Percentiles rank a stretch among this genome's conserved stretches.
These are phyloP conservation scores for Zosterops lateralis DNA, from an alignment of 2,113 vertebrate genomes.

Conservation along the genomic window DNA sequence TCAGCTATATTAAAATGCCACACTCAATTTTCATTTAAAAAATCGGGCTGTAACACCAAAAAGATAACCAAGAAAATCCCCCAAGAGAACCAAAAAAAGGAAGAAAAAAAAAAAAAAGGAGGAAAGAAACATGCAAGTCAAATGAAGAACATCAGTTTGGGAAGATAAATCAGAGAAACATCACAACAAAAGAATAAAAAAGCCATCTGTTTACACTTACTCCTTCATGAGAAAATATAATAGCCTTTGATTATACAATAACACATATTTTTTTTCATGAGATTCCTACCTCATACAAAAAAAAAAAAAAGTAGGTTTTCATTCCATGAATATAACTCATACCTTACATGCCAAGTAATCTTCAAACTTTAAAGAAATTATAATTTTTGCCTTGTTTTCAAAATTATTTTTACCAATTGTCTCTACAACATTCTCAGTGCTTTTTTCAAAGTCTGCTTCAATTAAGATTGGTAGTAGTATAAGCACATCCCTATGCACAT, in stretches of 20 bases:
- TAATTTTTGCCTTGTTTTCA: not conserved
- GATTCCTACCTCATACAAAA: not conserved
- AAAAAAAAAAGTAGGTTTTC: not conserved
- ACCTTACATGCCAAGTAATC: not conserved
- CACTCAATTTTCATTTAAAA: not conserved
- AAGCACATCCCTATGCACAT: not conserved
- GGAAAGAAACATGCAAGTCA: not conserved
- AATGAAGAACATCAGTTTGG: not conserved
- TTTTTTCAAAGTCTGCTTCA: not conserved
- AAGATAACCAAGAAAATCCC: not conserved
- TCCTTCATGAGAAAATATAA: not conserved
- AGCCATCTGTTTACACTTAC: not conserved
- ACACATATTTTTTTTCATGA: rapidly evolving
- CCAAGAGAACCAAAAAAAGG: not conserved
- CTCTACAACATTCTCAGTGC: not conserved
- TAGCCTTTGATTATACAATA: not conserved
- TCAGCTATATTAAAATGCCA: not conserved
- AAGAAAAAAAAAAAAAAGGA: not conserved
- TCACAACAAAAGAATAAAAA: not conserved
- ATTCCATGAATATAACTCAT: not conserved
- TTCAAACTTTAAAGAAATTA: not conserved
- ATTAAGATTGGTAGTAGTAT: not conserved
- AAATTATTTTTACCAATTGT: not conserved
- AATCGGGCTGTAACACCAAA: not conserved
- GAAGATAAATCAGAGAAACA: not conserved